Conservation (phyloP, 2,797 vertebrate genomes). For the Scolopax rusticola region DNA sequence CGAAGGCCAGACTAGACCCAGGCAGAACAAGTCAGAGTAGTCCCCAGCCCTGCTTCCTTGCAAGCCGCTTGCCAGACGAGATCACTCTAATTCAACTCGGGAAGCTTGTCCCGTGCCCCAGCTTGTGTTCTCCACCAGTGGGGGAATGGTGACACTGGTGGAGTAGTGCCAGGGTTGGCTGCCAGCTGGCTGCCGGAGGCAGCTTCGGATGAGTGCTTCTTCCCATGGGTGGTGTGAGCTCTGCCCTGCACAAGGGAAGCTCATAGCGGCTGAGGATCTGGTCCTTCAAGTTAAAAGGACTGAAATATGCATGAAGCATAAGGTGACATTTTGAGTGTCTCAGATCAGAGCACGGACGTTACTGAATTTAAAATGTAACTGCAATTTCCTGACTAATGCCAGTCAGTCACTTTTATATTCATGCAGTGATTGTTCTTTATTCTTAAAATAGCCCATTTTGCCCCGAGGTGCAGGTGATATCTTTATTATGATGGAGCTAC, state of each 20-base stretch:
- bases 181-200: slow-evolving; percentile 21
- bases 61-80: accelerated
- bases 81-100: not conserved
- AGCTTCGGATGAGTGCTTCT: not conserved
- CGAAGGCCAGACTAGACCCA: not conserved
- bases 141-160: not conserved
- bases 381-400: slow-evolving; percentile 56
- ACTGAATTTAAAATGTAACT: slow-evolving; percentile 49
- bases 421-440: slow-evolving; percentile 35
- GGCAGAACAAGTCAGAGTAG: slow-evolving; percentile 13
- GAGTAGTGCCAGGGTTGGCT: slow-evolving; percentile 6
- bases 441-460: slow-evolving; percentile 24
- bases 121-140: not conserved
- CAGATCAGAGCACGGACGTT: slow-evolving; percentile 26
- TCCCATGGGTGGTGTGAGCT: slow-evolving; percentile 23
- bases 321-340: slow-evolving; percentile 58
- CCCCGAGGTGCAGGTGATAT: not conserved
- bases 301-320: slow-evolving; percentile 48
- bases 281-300: slow-evolving; percentile 39
- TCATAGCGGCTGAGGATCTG: not conserved
- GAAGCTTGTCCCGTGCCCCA: slow-evolving; percentile 1
- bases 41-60: not conserved
- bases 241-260: not conserved
- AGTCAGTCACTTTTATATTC: slow-evolving; percentile 32
- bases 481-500: not conserved